These are phyloP conservation scores for Drepana falcataria DNA, from an alignment of 2,888 invertebrate genomes.

Conservation along the genomic window DNA sequence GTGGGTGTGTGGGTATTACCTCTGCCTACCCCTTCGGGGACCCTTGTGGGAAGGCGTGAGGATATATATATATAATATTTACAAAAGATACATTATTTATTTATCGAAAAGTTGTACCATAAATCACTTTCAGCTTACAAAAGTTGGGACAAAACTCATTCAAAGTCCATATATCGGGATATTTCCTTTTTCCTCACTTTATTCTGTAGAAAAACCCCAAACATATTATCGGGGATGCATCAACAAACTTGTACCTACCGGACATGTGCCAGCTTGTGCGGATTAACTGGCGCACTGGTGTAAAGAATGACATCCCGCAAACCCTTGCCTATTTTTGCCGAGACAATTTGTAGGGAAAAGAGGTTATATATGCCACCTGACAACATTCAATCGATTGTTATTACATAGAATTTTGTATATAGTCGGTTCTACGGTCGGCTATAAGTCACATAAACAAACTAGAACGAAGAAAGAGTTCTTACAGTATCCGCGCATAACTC, in stretches of 20 bases:
- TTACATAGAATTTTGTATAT: no score
- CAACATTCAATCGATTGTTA: no score
- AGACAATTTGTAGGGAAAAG: no score
- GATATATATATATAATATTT: neutral
- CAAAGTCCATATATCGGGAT: neutral
- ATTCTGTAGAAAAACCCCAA: neutral
- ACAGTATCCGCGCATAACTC: no score
- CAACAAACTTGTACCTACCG: neutral
- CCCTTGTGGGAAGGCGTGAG: no score
- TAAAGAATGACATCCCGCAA: neutral
- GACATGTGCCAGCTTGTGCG: neutral
- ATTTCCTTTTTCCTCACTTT: neutral
- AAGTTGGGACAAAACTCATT: neutral
- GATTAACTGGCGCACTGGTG: neutral
- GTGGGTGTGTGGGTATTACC: no score
- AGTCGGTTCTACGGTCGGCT: no score
- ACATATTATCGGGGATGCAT: neutral
- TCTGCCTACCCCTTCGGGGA: no score
- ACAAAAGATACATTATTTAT: neutral
- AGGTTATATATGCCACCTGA: no score
- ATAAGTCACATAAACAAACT: no score
- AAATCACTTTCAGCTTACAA: neutral
- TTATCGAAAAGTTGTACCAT: neutral
- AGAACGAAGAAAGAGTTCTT: no score
- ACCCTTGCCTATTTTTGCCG: neutral